These are phyloP conservation scores for Alcedo quadribrachys DNA, from an alignment of 2,797 vertebrate genomes.

Conservation along the genomic window DNA sequence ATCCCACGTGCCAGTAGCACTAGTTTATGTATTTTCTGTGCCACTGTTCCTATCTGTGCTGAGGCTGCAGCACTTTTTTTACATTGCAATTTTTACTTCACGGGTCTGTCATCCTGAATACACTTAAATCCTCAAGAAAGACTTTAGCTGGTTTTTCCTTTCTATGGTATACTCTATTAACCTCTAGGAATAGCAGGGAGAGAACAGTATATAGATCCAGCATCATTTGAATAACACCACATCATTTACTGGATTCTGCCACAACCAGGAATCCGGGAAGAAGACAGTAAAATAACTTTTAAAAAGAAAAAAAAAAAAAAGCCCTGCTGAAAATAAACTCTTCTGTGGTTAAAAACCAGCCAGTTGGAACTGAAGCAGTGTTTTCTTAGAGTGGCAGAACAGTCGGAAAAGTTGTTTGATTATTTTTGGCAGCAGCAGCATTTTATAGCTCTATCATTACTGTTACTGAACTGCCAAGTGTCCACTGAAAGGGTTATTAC, in stretches of 20 bases:
- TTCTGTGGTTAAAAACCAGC: constrained; percentile 75
- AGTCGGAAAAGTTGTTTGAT: constrained; percentile 73
- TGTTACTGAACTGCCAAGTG: constrained; percentile 23
- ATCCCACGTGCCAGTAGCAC: neutral
- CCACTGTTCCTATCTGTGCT: neutral
- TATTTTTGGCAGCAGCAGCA: constrained; percentile 72
- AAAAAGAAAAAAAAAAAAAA: neutral
- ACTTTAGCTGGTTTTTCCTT: neutral
- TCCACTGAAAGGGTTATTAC: constrained; percentile 33
- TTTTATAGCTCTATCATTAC: constrained; percentile 66
- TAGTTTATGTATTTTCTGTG: constrained; percentile 8
- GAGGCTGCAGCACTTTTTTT: neutral
- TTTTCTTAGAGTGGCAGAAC: constrained; percentile 75
- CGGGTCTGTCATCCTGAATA: neutral
- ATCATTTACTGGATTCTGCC: constrained; percentile 53
- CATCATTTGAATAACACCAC: constrained; percentile 1
- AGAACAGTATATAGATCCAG: constrained; percentile 9
- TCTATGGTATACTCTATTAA: neutral
- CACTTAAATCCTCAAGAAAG: neutral
- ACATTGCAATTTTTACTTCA: neutral
- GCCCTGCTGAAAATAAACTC: constrained; percentile 71
- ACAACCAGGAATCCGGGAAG: constrained; percentile 62
- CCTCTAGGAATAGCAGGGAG: neutral
- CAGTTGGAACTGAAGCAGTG: constrained; percentile 69
- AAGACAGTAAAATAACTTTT: constrained; percentile 41